These are phyloP conservation scores for Erebia ligea DNA, from an alignment of 2,888 invertebrate genomes.

Conservation along the genomic window DNA sequence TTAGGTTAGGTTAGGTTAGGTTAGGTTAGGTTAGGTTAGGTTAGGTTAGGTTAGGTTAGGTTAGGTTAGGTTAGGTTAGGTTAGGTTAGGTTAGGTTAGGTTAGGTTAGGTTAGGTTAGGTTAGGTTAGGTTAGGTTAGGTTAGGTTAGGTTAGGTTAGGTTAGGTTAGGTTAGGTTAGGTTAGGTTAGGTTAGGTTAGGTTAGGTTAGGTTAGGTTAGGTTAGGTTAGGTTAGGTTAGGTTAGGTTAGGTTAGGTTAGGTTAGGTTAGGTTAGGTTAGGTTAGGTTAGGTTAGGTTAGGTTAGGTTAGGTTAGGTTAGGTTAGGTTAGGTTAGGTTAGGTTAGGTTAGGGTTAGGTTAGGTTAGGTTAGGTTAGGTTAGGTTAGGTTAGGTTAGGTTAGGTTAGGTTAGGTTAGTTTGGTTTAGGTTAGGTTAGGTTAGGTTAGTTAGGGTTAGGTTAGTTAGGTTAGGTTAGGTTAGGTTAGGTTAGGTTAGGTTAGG, in stretches of 20 bases:
- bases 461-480: conserved; percentile 49
- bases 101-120: conserved; percentile 41
- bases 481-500: conserved; percentile 47
- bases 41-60: conserved; percentile 37
- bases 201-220: conserved; percentile 40
- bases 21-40: conserved; percentile 42
- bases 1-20: conserved; percentile 41
- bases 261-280: conserved; percentile 37
- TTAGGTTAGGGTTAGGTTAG: conserved; percentile 35
- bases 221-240: conserved; percentile 38
- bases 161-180: conserved; percentile 21
- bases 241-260: conserved; percentile 36
- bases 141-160: conserved; percentile 40
- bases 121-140: conserved; percentile 44
- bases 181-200: conserved; percentile 39
- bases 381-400: conserved; percentile 29
- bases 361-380: conserved; percentile 46
- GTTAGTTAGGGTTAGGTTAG: conserved; percentile 49
- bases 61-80: conserved; percentile 36
- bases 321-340: conserved; percentile 39
- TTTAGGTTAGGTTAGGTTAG: conserved; percentile 47
- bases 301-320: conserved; percentile 34
- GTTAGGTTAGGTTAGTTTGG: conserved; percentile 47
- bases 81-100: conserved; percentile 35
- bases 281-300: conserved; percentile 32